phyloP scores from a whole-genome alignment of 64 coral and sea anemone genomes.

The Catalaphyllia jardinei region DNA sequence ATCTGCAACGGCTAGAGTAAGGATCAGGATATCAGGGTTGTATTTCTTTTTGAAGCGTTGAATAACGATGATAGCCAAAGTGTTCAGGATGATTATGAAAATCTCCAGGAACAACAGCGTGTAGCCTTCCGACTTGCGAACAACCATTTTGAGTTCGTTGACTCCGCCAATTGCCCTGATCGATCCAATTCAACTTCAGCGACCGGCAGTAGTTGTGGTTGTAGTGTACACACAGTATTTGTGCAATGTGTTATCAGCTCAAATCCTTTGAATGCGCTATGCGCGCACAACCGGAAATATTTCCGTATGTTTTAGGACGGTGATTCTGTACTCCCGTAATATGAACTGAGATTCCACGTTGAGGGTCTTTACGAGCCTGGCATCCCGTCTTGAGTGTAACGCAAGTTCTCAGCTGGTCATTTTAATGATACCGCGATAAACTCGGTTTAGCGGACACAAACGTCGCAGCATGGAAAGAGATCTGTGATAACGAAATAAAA shows the following conservation, averaged over 20 bases:
- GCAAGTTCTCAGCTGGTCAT: background rate
- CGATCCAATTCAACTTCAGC: slow-evolving; percentile 8
- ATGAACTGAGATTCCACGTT: background rate
- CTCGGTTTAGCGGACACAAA: background rate
- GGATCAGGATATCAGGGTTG: slow-evolving; percentile 72
- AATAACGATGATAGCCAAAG: slow-evolving; percentile 51
- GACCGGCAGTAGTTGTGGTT: background rate
- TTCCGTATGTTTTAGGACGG: background rate
- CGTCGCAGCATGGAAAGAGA: background rate
- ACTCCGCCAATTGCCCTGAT: background rate
- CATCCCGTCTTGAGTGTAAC: background rate
- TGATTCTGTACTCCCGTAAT: background rate
- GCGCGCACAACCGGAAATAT: slow-evolving; percentile 11
- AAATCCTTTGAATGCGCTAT: background rate
- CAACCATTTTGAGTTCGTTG: slow-evolving; percentile 5
- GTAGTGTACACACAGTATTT: background rate
- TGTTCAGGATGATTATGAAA: slow-evolving; percentile 52
- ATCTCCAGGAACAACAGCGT: slow-evolving; percentile 46
- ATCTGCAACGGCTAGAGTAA: slow-evolving; percentile 59
- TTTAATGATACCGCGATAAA: background rate
- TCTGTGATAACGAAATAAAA: background rate
- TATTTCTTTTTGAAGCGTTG: slow-evolving; percentile 71
- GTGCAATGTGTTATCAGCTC: background rate
- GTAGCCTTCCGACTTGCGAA: slow-evolving; percentile 13
- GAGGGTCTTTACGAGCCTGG: background rate